Percentiles rank a stretch among this genome's conserved stretches.
These are phyloP conservation scores for Lepidonotus clava DNA, from an alignment of 2,888 invertebrate species.

Conservation along the genomic window DNA sequence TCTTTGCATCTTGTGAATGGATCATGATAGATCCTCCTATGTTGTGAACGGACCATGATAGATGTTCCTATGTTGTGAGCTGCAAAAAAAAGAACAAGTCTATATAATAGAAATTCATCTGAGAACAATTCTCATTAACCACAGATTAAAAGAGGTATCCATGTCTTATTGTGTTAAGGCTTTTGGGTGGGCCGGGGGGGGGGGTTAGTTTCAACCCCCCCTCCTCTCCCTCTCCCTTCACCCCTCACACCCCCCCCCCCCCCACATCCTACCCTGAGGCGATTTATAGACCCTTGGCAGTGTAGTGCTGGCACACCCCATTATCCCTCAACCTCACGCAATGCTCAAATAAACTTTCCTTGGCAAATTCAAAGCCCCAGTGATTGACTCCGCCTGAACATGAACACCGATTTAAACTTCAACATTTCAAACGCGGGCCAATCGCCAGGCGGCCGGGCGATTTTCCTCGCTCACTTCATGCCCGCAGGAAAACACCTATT, in stretches of 20 bases:
- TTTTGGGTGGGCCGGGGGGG: too few relatives aligned
- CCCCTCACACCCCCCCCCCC: too few relatives aligned
- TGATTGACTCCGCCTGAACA: not conserved
- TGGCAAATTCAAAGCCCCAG: not conserved
- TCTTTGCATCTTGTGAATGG: too few relatives aligned
- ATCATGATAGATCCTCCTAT: too few relatives aligned
- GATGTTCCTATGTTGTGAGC: too few relatives aligned
- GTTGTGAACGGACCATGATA: too few relatives aligned
- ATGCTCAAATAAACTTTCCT: not conserved
- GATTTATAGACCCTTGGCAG: conserved; percentile 14
- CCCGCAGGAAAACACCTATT: not conserved
- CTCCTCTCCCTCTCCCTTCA: too few relatives aligned
- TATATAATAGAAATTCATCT: too few relatives aligned
- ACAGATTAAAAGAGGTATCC: not conserved
- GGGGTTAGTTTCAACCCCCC: too few relatives aligned
- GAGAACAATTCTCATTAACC: not conserved
- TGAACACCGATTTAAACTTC: not conserved
- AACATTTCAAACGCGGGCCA: not conserved
- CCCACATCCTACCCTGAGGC: too few relatives aligned
- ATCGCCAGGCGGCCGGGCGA: not conserved
- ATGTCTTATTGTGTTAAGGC: conserved; percentile 13
- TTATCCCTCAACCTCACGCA: not conserved
- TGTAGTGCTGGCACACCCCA: not conserved
- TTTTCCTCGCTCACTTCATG: not conserved
- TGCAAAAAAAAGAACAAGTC: too few relatives aligned